Evolutionary conservation across 2,113 vertebrate genomes (phyloP).

Genomic region (Columba janthina): DNA sequence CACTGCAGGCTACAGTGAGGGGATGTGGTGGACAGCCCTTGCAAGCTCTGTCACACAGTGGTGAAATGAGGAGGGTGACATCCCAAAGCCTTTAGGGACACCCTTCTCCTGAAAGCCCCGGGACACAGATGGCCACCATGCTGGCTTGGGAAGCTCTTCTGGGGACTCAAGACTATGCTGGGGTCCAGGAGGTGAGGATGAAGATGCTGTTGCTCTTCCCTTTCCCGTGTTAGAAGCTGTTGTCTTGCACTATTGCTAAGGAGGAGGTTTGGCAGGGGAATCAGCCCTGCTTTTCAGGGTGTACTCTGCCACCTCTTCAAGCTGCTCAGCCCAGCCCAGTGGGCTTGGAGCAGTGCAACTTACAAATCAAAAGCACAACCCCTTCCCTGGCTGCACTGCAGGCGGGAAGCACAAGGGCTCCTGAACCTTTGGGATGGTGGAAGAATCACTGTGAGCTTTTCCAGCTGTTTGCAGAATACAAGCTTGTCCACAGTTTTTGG

Average conservation of each 20-base stretch:
- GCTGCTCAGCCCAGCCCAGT: accelerated
- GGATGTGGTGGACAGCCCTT: background rate
- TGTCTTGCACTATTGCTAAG: background rate
- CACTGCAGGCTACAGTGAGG: background rate
- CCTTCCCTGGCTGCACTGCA: background rate
- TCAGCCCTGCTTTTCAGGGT: background rate
- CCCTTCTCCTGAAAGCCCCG: background rate
- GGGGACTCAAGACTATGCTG: background rate
- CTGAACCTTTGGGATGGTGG: background rate
- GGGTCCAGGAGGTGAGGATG: background rate
- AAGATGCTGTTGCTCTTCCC: background rate
- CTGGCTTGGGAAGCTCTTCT: background rate
- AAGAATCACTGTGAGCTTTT: background rate
- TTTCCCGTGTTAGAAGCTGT: background rate
- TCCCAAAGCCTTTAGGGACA: background rate
- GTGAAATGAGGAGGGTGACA: background rate
- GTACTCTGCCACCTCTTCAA: background rate
- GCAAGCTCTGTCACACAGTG: background rate
- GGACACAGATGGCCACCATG: background rate
- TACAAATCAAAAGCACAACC: accelerated
- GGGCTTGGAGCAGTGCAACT: background rate
- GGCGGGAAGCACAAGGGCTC: background rate
- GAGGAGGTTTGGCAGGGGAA: background rate
- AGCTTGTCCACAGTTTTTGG: background rate
- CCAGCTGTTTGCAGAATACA: background rate